Conservation (phyloP, 2,888 invertebrate species). For the Brachycybe producta region DNA sequence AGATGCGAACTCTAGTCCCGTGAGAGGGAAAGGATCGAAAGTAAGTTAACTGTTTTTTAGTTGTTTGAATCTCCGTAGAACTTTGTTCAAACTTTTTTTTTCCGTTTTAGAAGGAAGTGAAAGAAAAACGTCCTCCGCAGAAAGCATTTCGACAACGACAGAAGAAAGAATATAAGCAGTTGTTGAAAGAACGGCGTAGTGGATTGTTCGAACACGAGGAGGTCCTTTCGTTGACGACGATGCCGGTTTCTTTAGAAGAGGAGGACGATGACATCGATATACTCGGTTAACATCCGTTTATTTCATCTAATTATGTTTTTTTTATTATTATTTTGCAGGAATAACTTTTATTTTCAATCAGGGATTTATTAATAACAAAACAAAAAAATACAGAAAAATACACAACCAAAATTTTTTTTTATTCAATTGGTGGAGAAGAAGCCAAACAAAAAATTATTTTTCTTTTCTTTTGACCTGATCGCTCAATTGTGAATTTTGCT, state of each 20-base stretch:
- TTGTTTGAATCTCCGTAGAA: no score
- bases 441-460: no score
- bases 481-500: no score
- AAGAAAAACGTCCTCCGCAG: constrained; percentile 18
- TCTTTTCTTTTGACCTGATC: no score
- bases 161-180: constrained; percentile 27
- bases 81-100: no score
- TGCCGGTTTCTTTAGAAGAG: constrained; percentile 13
- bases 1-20: no score
- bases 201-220: constrained; percentile 29
- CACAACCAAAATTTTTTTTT: no score
- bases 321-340: neutral
- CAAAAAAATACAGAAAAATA: no score
- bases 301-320: neutral
- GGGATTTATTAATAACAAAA: no score
- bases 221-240: constrained; percentile 20
- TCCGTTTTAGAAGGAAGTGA: constrained; percentile 11
- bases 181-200: constrained; percentile 28
- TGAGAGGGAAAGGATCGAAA: no score
- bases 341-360: neutral
- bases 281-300: constrained; percentile 7
- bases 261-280: constrained; percentile 21
- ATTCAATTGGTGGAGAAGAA: no score
- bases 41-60: no score
- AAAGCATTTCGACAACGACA: constrained; percentile 19